Conservation (phyloP, 2,113 vertebrate genomes). For the Tautogolabrus adspersus region DNA sequence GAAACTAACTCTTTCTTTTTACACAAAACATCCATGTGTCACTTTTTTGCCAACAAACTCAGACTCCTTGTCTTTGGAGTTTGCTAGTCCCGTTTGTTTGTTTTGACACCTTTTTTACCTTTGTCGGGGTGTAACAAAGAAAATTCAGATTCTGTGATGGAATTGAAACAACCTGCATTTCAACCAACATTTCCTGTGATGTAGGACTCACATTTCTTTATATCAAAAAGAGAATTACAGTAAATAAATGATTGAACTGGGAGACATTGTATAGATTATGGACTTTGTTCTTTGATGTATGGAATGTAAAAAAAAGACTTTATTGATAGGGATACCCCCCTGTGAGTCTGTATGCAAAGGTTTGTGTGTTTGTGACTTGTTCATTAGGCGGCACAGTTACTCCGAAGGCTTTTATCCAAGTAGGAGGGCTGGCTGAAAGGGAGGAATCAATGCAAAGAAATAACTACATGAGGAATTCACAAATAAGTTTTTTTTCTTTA, state of each 20-base stretch:
- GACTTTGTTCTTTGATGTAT: conserved; percentile 47
- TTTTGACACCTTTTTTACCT: not conserved
- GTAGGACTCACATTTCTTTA: conserved; percentile 30
- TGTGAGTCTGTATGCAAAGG: conserved; percentile 13
- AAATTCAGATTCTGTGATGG: conserved; percentile 15
- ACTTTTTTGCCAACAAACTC: not conserved
- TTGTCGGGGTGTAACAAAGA: not conserved
- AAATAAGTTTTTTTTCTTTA: conserved; percentile 9
- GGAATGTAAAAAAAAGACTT: conserved; percentile 56
- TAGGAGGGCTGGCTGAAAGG: conserved; percentile 23
- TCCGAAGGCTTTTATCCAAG: conserved; percentile 46
- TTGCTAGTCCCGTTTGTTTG: not conserved
- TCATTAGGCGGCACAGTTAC: conserved; percentile 36
- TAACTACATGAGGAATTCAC: conserved; percentile 12
- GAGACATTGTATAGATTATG: conserved; percentile 11
- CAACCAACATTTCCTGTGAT: conserved; percentile 3
- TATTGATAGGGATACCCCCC: conserved; percentile 40
- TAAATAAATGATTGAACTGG: conserved; percentile 50
- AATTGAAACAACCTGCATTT: conserved; percentile 36
- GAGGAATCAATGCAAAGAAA: conserved; percentile 16
- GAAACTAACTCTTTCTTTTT: too few relatives aligned
- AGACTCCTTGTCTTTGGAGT: not conserved
- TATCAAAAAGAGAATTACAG: conserved; percentile 18
- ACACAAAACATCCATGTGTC: too few relatives aligned
- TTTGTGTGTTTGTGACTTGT: conserved; percentile 32